phyloP scores from a whole-genome alignment of 2,113 vertebrate genomes.

The Neolamprologus kungweensis region DNA sequence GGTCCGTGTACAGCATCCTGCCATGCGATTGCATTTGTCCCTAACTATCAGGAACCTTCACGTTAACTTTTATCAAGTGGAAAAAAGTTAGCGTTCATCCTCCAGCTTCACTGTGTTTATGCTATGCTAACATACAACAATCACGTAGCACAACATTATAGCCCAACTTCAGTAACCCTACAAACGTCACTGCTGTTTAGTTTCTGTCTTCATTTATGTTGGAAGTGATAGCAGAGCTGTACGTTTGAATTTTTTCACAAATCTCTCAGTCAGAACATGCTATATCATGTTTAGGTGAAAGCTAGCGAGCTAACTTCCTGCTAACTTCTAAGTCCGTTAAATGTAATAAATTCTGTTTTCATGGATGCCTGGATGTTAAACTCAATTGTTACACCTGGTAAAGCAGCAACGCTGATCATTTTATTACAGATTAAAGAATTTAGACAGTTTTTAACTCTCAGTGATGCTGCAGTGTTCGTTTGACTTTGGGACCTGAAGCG shows the following conservation, averaged over 20 bases:
- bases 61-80: too few relatives aligned
- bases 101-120: too few relatives aligned
- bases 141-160: too few relatives aligned
- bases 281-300: neutral
- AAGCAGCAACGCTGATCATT: neutral
- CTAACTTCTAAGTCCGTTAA: neutral
- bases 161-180: too few relatives aligned
- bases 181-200: too few relatives aligned
- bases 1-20: neutral
- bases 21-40: neutral
- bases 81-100: too few relatives aligned
- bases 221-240: fast-evolving
- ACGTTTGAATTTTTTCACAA: neutral
- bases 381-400: fast-evolving
- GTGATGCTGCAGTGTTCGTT: neutral
- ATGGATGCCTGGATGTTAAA: neutral
- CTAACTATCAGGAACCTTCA: too few relatives aligned
- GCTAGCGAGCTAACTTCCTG: neutral
- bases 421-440: neutral
- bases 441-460: neutral
- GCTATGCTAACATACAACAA: too few relatives aligned
- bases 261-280: neutral
- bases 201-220: too few relatives aligned
- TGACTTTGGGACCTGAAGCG: fast-evolving
- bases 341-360: neutral